Percentiles rank a stretch among this genome's conserved stretches.
These are phyloP conservation scores for Lobophora halterata DNA, from an alignment of 2,888 invertebrate genomes.

Conservation along the genomic window DNA sequence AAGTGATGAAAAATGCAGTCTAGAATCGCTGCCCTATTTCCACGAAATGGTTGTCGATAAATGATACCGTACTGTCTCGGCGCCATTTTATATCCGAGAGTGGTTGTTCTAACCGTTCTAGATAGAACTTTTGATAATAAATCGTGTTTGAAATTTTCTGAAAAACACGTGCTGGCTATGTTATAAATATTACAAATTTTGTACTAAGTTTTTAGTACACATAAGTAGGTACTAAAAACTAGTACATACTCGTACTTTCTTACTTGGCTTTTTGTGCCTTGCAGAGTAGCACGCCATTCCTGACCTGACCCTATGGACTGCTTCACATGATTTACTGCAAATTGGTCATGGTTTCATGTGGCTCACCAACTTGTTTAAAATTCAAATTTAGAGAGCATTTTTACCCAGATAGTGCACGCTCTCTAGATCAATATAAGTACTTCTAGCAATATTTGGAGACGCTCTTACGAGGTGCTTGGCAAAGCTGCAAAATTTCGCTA, in stretches of 20 bases:
- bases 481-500: conserved; percentile 11
- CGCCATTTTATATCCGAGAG: conserved; percentile 17
- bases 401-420: no score
- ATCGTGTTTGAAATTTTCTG: neutral
- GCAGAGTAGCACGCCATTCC: conserved; percentile 32
- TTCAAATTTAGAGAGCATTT: no score
- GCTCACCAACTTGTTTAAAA: conserved; percentile 13
- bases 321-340: conserved; percentile 55
- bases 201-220: no score
- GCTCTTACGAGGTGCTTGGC: conserved; percentile 3
- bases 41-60: conserved; percentile 14
- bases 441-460: conserved; percentile 3
- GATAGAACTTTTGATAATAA: conserved; percentile 7
- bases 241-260: no score
- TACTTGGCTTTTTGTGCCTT: no score
- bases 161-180: no score
- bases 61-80: conserved; percentile 19
- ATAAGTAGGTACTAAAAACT: no score
- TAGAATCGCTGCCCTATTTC: conserved; percentile 24
- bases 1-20: conserved; percentile 17
- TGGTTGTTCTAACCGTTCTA: conserved; percentile 9
- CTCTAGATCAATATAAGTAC: conserved; percentile 3
- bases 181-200: no score
- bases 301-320: conserved; percentile 34
- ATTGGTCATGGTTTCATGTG: conserved; percentile 39